phyloP scores from a whole-genome alignment of 1,140 invertebrate genomes.

The Drosophila ercepeae region DNA sequence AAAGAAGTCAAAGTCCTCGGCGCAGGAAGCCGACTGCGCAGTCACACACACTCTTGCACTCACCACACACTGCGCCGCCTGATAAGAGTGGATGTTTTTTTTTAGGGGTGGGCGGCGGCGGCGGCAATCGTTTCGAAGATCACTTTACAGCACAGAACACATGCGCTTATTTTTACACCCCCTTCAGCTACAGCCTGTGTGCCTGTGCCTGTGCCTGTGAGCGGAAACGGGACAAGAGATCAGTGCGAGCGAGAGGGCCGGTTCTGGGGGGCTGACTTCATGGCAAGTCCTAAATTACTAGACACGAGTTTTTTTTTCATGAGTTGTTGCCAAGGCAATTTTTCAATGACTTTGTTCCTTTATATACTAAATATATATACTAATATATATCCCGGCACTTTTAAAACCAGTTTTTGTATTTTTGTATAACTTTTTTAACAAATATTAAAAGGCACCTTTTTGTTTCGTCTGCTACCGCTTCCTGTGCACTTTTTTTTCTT shows the following conservation, averaged over 20 bases:
- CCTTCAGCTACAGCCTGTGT: slow-evolving; percentile 48
- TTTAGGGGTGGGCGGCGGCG: slow-evolving; percentile 70
- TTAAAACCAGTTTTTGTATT: slow-evolving; percentile 1
- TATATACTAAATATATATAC: neutral
- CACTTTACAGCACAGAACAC: slow-evolving; percentile 57
- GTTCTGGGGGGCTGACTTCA: slow-evolving; percentile 18
- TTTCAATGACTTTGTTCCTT: neutral
- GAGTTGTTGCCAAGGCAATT: neutral
- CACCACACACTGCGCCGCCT: slow-evolving; percentile 50
- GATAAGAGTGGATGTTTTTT: slow-evolving; percentile 62
- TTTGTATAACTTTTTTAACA: no score
- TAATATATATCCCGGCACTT: neutral
- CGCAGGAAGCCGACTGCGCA: slow-evolving; percentile 76
- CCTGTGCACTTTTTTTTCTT: slow-evolving; percentile 51
- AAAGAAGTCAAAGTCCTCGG: slow-evolving; percentile 70
- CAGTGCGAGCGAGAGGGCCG: slow-evolving; percentile 10
- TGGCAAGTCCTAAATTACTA: slow-evolving; percentile 14
- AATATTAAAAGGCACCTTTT: slow-evolving; percentile 54
- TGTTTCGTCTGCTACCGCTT: no score
- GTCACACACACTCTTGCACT: slow-evolving; percentile 10
- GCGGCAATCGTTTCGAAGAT: slow-evolving; percentile 53
- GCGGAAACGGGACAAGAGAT: slow-evolving; percentile 4
- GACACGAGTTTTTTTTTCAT: slow-evolving; percentile 7
- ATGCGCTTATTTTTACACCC: slow-evolving; percentile 70
- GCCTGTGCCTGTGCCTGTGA: neutral